phyloP scores from a whole-genome alignment of 2,113 vertebrate species.

The Danionella cerebrum region DNA sequence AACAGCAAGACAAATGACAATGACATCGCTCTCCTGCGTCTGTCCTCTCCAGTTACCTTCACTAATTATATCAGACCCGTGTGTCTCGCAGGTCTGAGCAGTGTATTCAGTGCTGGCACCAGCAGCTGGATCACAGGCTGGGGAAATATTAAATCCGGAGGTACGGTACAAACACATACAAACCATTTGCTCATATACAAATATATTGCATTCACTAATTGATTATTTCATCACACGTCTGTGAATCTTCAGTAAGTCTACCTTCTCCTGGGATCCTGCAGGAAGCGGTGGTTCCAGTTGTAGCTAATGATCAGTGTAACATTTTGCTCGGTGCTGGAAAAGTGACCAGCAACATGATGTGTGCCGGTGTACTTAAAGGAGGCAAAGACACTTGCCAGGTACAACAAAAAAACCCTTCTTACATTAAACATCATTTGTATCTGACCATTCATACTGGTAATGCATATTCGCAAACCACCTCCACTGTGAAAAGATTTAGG shows the following conservation, averaged over 20 bases:
- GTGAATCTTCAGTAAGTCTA: slow-evolving; percentile 1
- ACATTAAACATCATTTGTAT: too few relatives aligned
- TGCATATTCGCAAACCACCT: too few relatives aligned
- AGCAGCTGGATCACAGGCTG: slow-evolving; percentile 58
- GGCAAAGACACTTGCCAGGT: slow-evolving; percentile 32
- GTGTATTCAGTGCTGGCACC: slow-evolving; percentile 21
- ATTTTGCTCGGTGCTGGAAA: not conserved
- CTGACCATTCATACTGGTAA: too few relatives aligned
- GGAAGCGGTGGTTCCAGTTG: slow-evolving; percentile 2
- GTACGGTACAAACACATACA: slow-evolving; percentile 2
- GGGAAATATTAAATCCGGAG: slow-evolving; percentile 40
- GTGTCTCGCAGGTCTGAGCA: slow-evolving; percentile 57
- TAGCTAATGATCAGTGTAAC: not conserved
- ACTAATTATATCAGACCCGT: slow-evolving; percentile 49
- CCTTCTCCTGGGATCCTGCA: slow-evolving; percentile 17
- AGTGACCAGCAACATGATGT: slow-evolving; percentile 29
- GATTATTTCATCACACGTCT: not conserved
- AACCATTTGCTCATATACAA: too few relatives aligned
- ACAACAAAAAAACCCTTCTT: not conserved
- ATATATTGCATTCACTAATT: too few relatives aligned
- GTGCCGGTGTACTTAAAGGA: slow-evolving; percentile 20
- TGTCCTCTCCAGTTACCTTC: slow-evolving; percentile 35
- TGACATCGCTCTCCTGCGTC: slow-evolving; percentile 63
- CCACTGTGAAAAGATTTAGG: too few relatives aligned
- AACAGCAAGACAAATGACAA: slow-evolving; percentile 31